These are phyloP conservation scores for Palaemon carinicauda DNA, from an alignment of 1,140 invertebrate species.

Conservation along the genomic window DNA sequence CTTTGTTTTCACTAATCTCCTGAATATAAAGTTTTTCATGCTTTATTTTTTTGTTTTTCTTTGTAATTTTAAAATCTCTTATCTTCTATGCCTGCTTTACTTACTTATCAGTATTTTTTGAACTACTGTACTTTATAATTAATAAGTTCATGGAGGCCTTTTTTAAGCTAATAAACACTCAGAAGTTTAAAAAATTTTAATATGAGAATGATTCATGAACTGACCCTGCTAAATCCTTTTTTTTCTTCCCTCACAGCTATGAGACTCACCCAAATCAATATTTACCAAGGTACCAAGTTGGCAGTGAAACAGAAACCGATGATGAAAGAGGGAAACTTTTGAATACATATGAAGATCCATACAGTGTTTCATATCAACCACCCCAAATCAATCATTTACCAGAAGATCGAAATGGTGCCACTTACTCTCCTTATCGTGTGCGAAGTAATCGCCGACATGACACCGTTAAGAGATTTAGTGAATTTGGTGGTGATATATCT, in stretches of 20 bases:
- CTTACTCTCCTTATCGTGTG: conserved; percentile 71
- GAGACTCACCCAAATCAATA: conserved; percentile 85
- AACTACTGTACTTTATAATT: no score
- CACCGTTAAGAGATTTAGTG: conserved; percentile 63
- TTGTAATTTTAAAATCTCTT: no score
- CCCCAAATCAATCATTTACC: conserved; percentile 35
- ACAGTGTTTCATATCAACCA: conserved; percentile 37
- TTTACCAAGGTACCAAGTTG: conserved; percentile 78
- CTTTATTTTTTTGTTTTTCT: no score
- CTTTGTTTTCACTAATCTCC: no score
- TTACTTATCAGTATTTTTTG: no score
- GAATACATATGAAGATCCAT: conserved; percentile 58
- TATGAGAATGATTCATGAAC: no score
- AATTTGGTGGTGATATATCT: conserved; percentile 58
- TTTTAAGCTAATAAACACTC: no score
- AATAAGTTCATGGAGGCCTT: no score
- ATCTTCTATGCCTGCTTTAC: no score
- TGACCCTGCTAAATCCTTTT: no score
- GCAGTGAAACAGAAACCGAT: conserved; percentile 74
- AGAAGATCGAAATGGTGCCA: conserved; percentile 47
- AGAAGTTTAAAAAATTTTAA: no score
- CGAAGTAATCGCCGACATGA: conserved; percentile 70
- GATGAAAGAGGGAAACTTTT: conserved; percentile 67
- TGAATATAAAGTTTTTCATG: no score
- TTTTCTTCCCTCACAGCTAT: conserved; percentile 74